These are phyloP conservation scores for Hyles lineata DNA, from an alignment of 2,888 invertebrate genomes.

Conservation along the genomic window DNA sequence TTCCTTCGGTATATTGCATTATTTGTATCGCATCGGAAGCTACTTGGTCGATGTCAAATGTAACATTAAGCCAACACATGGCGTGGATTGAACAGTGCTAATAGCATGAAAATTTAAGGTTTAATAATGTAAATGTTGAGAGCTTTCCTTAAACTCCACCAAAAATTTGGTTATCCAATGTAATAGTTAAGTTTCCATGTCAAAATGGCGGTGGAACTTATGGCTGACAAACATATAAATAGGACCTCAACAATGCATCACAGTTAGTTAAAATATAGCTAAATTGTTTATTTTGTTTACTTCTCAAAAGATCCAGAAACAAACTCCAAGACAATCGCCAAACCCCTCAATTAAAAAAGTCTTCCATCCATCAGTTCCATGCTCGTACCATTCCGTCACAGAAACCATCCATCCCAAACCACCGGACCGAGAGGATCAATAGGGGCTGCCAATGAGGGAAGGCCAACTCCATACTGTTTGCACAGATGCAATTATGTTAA, in stretches of 20 bases:
- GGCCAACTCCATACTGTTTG: constrained; percentile 49
- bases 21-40: constrained; percentile 32
- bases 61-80: constrained; percentile 7
- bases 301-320: background rate
- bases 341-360: constrained; percentile 45
- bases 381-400: constrained; percentile 50
- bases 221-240: no score
- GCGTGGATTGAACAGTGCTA: background rate
- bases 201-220: no score
- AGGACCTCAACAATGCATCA: no score
- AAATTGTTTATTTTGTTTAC: background rate
- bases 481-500: constrained; percentile 79
- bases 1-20: constrained; percentile 41
- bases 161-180: no score
- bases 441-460: constrained; percentile 65
- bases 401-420: constrained; percentile 40
- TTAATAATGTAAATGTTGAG: no score
- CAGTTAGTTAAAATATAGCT: no score
- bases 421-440: constrained; percentile 38
- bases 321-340: constrained; percentile 25
- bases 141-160: no score
- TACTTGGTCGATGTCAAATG: background rate
- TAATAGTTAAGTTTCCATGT: no score
- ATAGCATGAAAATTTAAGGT: no score
- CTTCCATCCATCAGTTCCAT: constrained; percentile 49